These are phyloP conservation scores for Myotis davidii DNA, from an alignment of 2,113 vertebrate species.

Conservation along the genomic window DNA sequence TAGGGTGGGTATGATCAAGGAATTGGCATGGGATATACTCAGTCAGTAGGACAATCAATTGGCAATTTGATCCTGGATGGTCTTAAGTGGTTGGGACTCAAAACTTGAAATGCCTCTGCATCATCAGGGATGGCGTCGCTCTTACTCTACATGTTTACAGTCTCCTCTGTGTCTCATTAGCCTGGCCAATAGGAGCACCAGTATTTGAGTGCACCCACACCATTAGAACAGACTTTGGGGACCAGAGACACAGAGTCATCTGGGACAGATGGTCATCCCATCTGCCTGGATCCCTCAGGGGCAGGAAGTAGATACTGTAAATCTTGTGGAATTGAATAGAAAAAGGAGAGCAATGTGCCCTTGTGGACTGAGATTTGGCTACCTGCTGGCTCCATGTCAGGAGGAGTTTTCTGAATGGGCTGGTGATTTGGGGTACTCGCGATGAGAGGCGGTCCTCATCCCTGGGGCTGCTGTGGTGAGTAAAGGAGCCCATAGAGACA, in stretches of 20 bases:
- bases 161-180: not conserved
- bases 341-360: not conserved
- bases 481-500: not conserved
- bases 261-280: not conserved
- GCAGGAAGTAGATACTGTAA: not conserved
- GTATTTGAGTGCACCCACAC: not conserved
- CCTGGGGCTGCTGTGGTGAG: not conserved
- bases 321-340: not conserved
- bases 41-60: not conserved
- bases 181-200: not conserved
- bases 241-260: not conserved
- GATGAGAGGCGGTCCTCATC: not conserved
- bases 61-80: not conserved
- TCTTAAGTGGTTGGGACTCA: not conserved
- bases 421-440: not conserved
- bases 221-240: not conserved
- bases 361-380: not conserved
- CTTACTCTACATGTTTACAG: not conserved
- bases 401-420: too few species aligned
- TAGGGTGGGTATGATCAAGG: not conserved
- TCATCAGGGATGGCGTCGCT: not conserved
- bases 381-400: too few species aligned
- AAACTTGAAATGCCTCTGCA: not conserved
- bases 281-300: not conserved
- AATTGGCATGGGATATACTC: not conserved